Conservation (phyloP, 1,140 invertebrate species). For the Cylas formicarius region DNA sequence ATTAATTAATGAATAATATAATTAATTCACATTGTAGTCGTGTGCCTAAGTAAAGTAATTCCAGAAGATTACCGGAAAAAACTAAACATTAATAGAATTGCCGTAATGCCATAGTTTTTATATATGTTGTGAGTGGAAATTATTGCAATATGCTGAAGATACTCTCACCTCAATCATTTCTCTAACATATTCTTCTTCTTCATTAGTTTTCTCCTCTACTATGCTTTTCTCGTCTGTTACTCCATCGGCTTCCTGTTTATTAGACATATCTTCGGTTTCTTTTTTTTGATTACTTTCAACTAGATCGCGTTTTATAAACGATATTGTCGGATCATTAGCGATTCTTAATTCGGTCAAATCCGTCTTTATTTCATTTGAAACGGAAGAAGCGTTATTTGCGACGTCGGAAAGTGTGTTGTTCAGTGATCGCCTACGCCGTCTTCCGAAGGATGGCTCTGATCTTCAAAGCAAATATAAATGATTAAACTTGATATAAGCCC, state of each 20-base stretch:
- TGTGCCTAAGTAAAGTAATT: no score
- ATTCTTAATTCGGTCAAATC: conserved; percentile 3
- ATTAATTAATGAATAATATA: no score
- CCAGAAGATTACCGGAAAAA: no score
- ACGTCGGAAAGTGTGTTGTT: conserved; percentile 43
- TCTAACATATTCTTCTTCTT: conserved; percentile 64
- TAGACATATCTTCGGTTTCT: conserved; percentile 17
- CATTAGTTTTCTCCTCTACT: conserved; percentile 39
- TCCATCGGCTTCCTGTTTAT: conserved; percentile 14
- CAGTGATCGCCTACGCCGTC: conserved; percentile 55
- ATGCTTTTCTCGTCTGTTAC: conserved; percentile 17
- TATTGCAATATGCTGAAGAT: not conserved
- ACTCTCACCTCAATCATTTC: conserved; percentile 74
- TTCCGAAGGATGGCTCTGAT: conserved; percentile 44
- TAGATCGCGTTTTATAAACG: conserved; percentile 5
- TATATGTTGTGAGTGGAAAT: conserved; percentile 5
- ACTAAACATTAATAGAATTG: no score
- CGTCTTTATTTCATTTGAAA: conserved; percentile 1
- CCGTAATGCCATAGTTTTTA: not conserved
- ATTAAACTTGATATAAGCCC: no score
- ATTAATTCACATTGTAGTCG: no score
- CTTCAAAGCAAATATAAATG: conserved; percentile 27
- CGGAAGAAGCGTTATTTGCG: conserved; percentile 10
- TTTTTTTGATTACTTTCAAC: conserved; percentile 8
- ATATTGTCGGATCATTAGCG: conserved; percentile 17